Percentiles rank a stretch among this genome's conserved stretches.
These are phyloP conservation scores for Vanessa cardui DNA, from an alignment of 2,888 invertebrate genomes.

Conservation along the genomic window DNA sequence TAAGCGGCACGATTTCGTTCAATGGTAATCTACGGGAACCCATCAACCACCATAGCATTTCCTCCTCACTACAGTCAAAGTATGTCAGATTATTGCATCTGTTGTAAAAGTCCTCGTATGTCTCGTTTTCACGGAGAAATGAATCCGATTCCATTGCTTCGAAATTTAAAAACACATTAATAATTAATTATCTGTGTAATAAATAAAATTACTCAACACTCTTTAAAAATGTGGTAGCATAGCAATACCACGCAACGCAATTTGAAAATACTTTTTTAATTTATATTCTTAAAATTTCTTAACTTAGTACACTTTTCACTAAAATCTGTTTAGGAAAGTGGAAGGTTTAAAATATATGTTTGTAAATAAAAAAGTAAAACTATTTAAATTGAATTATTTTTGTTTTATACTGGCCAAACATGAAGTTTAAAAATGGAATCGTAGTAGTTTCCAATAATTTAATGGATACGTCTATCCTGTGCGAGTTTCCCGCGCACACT, in stretches of 20 bases:
- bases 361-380: neutral
- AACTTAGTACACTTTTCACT: no score
- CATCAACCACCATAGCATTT: slow-evolving; percentile 82
- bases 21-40: slow-evolving; percentile 85
- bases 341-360: no score
- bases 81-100: slow-evolving; percentile 75
- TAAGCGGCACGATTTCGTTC: slow-evolving; percentile 83
- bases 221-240: neutral
- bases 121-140: slow-evolving; percentile 66
- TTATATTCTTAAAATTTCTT: no score
- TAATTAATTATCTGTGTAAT: no score
- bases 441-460: neutral
- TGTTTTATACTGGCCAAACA: neutral
- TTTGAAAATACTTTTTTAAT: no score
- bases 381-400: neutral
- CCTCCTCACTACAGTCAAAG: slow-evolving; percentile 84
- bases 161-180: neutral
- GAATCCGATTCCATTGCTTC: slow-evolving; percentile 54
- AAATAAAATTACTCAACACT: neutral
- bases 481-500: slow-evolving; percentile 15
- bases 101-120: slow-evolving; percentile 67
- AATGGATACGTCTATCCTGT: neutral
- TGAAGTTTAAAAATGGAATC: neutral
- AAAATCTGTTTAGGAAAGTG: no score
- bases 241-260: no score